phyloP scores from a whole-genome alignment of 1,140 invertebrate genomes.

The Sogatella furcifera region DNA sequence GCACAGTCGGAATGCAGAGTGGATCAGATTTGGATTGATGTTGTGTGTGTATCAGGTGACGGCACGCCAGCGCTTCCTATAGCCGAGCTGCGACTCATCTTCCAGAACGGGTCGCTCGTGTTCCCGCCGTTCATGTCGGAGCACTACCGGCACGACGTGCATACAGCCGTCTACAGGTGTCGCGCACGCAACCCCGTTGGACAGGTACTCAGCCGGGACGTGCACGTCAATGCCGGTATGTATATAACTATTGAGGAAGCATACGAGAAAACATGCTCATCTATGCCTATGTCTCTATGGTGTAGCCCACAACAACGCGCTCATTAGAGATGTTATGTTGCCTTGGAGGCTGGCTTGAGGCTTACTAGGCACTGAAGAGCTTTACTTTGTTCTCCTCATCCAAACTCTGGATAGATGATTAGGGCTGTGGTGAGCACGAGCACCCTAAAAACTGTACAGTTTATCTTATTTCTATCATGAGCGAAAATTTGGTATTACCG shows the following conservation, averaged over 20 bases:
- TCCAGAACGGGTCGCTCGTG: constrained; percentile 35
- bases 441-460: neutral
- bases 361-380: too few species aligned
- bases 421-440: neutral
- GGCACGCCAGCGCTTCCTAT: constrained; percentile 19
- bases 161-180: constrained; percentile 36
- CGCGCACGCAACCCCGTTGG: constrained; percentile 38
- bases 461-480: neutral
- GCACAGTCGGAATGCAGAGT: neutral
- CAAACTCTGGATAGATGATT: too few species aligned
- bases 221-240: constrained; percentile 45
- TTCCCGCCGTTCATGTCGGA: constrained; percentile 35
- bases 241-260: too few species aligned
- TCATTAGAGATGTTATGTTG: too few species aligned
- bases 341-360: too few species aligned
- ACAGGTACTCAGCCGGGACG: constrained; percentile 37
- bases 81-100: constrained; percentile 19
- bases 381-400: too few species aligned
- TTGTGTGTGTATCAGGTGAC: constrained; percentile 16
- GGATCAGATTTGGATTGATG: neutral
- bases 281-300: too few species aligned
- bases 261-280: too few species aligned
- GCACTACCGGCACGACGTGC: constrained; percentile 32
- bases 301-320: too few species aligned
- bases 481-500: neutral